Evolutionary conservation across 2,113 vertebrate species (phyloP).

Genomic region (Prinia subflava): DNA sequence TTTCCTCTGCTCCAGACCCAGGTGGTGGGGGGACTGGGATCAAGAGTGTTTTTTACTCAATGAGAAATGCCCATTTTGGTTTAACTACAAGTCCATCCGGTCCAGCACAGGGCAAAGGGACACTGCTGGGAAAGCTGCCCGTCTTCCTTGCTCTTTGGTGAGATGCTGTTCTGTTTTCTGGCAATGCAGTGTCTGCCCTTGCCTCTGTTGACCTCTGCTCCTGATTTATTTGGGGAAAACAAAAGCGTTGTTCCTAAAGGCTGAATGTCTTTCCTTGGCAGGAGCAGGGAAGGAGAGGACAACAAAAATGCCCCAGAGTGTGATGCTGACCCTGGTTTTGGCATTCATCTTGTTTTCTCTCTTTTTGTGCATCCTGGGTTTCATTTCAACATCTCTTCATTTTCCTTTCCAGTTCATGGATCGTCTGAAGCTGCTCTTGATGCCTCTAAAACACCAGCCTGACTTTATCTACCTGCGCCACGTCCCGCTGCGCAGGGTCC

Average conservation of each 20-base stretch:
- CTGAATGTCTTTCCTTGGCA: neutral
- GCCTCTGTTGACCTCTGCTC: neutral
- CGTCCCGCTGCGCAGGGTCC: slow-evolving; percentile 91
- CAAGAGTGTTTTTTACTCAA: neutral
- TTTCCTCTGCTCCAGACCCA: neutral
- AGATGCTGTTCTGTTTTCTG: neutral
- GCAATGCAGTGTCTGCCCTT: neutral
- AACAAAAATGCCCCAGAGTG: neutral
- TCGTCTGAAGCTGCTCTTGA: slow-evolving; percentile 92
- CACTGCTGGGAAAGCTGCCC: neutral
- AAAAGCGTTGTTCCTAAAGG: neutral
- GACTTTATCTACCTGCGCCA: slow-evolving; percentile 97
- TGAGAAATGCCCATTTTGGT: neutral
- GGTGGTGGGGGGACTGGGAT: neutral
- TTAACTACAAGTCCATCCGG: neutral
- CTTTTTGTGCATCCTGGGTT: neutral
- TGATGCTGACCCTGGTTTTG: neutral
- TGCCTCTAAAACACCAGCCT: slow-evolving; percentile 97
- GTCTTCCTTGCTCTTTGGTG: rapidly evolving
- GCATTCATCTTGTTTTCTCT: neutral
- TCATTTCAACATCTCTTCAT: neutral
- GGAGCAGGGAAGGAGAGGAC: neutral
- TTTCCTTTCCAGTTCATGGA: slow-evolving; percentile 88
- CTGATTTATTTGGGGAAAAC: neutral
- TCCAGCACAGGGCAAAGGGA: neutral